Evolutionary conservation across 2,888 invertebrate genomes (phyloP), one percentile per base, ranked within the genome.

Genomic region (Papilio demoleus): DNA sequence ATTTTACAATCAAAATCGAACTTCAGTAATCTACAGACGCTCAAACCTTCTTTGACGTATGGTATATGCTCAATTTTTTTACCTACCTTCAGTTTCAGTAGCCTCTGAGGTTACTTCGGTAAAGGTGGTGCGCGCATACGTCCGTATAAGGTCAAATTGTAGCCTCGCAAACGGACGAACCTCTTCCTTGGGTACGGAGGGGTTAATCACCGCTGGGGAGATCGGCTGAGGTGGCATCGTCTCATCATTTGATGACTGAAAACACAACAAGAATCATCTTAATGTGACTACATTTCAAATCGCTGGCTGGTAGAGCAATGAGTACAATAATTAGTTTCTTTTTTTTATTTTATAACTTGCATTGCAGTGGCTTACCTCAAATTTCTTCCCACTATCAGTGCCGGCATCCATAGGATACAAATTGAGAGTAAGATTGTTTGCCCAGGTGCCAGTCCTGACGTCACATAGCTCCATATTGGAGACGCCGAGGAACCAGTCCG

Each of bases 401-500:
- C 99, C 99, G 56, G 98, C 98, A 88, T 99, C 99, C 90, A 97
- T 97, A 0, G 99, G 99, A 81, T 96, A 97, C 14, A 99, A 92
- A 88, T 99, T 97, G 42, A 99, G 93, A 4, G 94, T 94, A 68
- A 96, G 90, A 67, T 95, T 94, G 59, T 96, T 95, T 4, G 96
- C 93, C 99, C 99, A 99, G 5, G 75, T 74, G 0, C 81, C 78
- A 0, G 97, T 97, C 81, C 97, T 95, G 8, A 92, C 86, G 22
- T 95, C 93, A 78, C 99, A 99, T 1, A 99, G 92, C 82, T 99
- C 97, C 66, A 99, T 88, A 0, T 97, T 96, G 45, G 96, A 96
- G 0, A 99, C 95, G 1, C 99, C 99, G 1, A 99, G 96, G 72
- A 99, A 97, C 99, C 99, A 99, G 88, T 99, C 99, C 0, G 99